A percentile compares a stretch with the other conserved stretches of the same genome.
Conservation (phyloP, 2,888 invertebrate genomes). For the Himalopsyche tibetana region DNA sequence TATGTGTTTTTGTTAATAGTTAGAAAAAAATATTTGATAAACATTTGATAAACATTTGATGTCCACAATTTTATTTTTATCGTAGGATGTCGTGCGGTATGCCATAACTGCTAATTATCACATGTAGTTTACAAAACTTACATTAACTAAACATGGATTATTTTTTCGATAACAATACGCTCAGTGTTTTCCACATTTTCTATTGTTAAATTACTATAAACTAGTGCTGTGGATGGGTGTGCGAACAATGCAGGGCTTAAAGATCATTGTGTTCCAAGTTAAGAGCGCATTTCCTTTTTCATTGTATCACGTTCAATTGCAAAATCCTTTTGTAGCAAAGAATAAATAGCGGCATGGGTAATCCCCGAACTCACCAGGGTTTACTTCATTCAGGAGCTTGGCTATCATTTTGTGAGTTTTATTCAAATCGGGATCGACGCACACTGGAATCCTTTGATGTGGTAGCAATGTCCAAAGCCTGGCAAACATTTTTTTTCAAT, state of each 20-base stretch:
- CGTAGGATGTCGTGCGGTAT: too few relatives aligned
- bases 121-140: too few relatives aligned
- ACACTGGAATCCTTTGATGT: background rate
- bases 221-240: background rate
- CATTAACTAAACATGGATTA: too few relatives aligned
- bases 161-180: too few relatives aligned
- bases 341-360: slow-evolving; percentile 22
- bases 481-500: too few relatives aligned
- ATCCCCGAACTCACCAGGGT: slow-evolving; percentile 22
- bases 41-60: too few relatives aligned
- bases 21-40: too few relatives aligned
- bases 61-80: too few relatives aligned
- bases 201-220: slow-evolving; percentile 10
- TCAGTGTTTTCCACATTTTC: background rate
- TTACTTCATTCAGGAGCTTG: background rate
- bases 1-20: too few relatives aligned
- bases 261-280: slow-evolving; percentile 18
- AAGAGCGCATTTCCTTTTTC: slow-evolving; percentile 10
- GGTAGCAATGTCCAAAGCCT: too few relatives aligned
- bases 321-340: slow-evolving; percentile 20
- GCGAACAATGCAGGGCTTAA: slow-evolving; percentile 11
- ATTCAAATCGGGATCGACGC: slow-evolving; percentile 10
- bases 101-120: too few relatives aligned
- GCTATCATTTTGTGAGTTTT: slow-evolving; percentile 7
- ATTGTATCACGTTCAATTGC: slow-evolving; percentile 27